Evolutionary conservation across 1,140 invertebrate genomes (phyloP).

Genomic region (Brachionus koreanus): DNA sequence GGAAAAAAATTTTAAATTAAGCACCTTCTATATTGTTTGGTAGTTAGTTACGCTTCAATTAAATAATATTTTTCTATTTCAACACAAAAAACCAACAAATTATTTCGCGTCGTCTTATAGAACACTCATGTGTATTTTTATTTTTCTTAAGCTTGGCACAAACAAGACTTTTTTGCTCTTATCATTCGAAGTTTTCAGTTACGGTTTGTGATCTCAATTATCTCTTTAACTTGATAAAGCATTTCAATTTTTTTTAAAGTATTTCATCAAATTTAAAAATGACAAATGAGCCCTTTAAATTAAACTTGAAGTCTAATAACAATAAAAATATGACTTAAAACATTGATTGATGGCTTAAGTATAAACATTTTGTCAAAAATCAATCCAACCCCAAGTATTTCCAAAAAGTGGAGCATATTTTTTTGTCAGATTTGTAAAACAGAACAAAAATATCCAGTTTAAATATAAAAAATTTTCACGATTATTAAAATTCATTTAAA

Average conservation of each 20-base stretch:
- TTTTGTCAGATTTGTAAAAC: neutral
- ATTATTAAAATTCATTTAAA: neutral
- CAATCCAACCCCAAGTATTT: neutral
- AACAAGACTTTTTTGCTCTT: too few relatives aligned
- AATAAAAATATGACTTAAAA: neutral
- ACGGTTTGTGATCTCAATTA: neutral
- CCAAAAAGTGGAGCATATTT: neutral
- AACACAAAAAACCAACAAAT: neutral
- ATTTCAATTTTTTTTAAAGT: neutral
- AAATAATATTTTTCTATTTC: neutral
- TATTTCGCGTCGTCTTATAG: neutral
- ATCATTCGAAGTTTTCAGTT: neutral
- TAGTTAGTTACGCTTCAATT: constrained; percentile 6
- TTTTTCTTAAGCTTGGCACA: neutral
- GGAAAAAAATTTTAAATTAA: neutral
- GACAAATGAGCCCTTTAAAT: neutral
- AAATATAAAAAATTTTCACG: neutral
- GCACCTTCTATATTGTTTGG: neutral
- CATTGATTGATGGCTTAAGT: neutral
- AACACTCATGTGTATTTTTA: neutral
- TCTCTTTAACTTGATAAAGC: neutral
- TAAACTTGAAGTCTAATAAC: neutral
- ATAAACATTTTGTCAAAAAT: neutral
- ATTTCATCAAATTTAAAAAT: neutral
- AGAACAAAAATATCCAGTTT: neutral